Percentiles rank a stretch among this genome's conserved stretches.
phyloP scores from a whole-genome alignment of 1,140 invertebrate species.

The Tribolium madens region DNA sequence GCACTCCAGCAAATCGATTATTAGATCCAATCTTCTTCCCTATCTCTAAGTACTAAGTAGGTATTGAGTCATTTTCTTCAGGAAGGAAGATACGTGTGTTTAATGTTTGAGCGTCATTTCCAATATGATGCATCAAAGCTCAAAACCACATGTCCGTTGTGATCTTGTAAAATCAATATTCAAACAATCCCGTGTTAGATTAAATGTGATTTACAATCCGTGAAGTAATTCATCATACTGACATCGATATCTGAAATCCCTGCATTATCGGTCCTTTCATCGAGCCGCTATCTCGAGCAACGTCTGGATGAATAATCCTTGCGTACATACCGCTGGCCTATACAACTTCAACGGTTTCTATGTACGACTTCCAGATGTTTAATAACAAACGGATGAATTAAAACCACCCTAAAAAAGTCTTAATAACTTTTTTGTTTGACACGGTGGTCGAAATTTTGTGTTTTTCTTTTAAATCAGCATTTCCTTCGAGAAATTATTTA shows the following conservation, averaged over 20 bases:
- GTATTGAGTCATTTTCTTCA: neutral
- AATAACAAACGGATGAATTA: slow-evolving; percentile 25
- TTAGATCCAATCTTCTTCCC: neutral
- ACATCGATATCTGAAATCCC: slow-evolving; percentile 64
- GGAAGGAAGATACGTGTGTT: neutral
- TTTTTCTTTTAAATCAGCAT: neutral
- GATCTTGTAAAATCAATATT: slow-evolving; percentile 55
- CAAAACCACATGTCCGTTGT: slow-evolving; percentile 39
- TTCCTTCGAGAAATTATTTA: slow-evolving; percentile 3
- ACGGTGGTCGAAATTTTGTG: neutral
- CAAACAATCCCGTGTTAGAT: slow-evolving; percentile 57
- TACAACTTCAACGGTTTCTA: slow-evolving; percentile 17
- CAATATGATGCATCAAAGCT: slow-evolving; percentile 1
- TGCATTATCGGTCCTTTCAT: slow-evolving; percentile 62
- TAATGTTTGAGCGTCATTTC: neutral
- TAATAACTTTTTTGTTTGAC: slow-evolving; percentile 2
- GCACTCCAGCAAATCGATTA: neutral
- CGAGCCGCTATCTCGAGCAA: slow-evolving; percentile 59
- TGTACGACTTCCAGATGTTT: slow-evolving; percentile 28
- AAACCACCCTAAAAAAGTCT: slow-evolving; percentile 3
- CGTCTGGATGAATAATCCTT: slow-evolving; percentile 61
- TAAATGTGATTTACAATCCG: slow-evolving; percentile 65
- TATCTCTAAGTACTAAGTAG: neutral
- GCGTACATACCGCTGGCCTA: slow-evolving; percentile 45
- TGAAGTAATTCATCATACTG: slow-evolving; percentile 63